Evolutionary conservation across 2,888 invertebrate species (phyloP).

Genomic region (Azorinus chamasolen): DNA sequence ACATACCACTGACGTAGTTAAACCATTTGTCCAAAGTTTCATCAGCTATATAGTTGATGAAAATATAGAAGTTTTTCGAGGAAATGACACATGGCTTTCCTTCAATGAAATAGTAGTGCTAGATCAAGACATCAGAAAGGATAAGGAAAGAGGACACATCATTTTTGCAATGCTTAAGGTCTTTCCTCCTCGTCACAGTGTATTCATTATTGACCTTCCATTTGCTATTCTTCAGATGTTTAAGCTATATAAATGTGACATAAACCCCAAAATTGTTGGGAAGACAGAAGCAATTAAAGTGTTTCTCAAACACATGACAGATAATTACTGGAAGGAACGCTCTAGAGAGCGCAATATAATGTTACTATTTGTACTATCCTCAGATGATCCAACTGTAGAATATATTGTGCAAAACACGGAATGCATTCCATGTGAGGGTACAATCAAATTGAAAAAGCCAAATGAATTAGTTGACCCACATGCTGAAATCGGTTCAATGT

Average conservation of each 20-base stretch:
- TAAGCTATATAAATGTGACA: background rate
- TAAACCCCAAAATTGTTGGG: background rate
- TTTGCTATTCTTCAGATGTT: background rate
- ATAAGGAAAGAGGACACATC: conserved; percentile 32
- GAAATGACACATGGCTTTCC: conserved; percentile 16
- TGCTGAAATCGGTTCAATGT: conserved; percentile 63
- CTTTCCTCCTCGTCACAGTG: conserved; percentile 1
- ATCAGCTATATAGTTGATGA: conserved; percentile 16
- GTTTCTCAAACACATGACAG: conserved; percentile 15
- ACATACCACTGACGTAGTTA: background rate
- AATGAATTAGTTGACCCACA: conserved; percentile 70
- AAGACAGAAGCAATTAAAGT: conserved; percentile 10
- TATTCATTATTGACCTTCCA: conserved; percentile 34
- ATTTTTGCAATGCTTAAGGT: conserved; percentile 22
- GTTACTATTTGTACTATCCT: conserved; percentile 14
- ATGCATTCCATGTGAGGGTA: conserved; percentile 37
- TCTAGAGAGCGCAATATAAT: background rate
- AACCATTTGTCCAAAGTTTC: conserved; percentile 21
- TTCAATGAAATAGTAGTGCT: conserved; percentile 44
- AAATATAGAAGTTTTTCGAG: conserved; percentile 36
- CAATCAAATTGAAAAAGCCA: conserved; percentile 49
- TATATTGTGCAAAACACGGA: conserved; percentile 22
- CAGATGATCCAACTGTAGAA: background rate
- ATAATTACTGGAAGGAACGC: conserved; percentile 19
- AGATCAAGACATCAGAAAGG: conserved; percentile 24